A percentile compares a stretch with the other conserved stretches of the same genome.
Conservation (phyloP, 2,113 vertebrate genomes). For the Atherinomorus stipes region DNA sequence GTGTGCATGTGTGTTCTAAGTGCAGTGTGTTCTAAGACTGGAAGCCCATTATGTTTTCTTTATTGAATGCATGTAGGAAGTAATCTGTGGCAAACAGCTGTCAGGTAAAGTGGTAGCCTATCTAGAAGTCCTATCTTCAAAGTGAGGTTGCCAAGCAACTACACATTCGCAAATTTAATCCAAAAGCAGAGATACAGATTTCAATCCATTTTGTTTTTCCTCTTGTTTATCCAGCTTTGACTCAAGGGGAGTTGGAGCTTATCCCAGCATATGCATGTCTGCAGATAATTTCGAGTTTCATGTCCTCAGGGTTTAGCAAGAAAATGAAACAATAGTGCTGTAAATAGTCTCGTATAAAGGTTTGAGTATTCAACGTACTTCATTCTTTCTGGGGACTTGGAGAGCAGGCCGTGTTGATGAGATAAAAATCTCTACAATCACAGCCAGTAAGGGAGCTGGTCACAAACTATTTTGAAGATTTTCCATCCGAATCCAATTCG, state of each 20-base stretch:
- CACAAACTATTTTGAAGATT: not conserved
- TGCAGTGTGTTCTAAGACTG: not conserved
- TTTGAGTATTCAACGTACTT: not conserved
- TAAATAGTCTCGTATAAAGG: not conserved
- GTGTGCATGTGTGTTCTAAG: not conserved
- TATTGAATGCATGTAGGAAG: not conserved
- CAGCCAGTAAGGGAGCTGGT: no score
- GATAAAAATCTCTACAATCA: no score
- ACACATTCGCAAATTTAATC: not conserved
- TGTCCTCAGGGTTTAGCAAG: not conserved
- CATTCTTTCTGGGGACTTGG: not conserved
- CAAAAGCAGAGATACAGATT: not conserved
- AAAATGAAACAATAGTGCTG: not conserved
- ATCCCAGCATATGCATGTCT: not conserved
- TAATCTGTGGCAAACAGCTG: not conserved
- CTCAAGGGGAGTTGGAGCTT: not conserved
- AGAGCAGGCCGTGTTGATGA: no score
- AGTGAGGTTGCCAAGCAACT: conserved; percentile 4
- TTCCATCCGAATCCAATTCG: not conserved
- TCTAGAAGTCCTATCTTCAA: not conserved
- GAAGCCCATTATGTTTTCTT: not conserved
- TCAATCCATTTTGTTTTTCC: not conserved
- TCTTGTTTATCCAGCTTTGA: not conserved
- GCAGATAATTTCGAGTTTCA: not conserved
- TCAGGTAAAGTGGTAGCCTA: not conserved